Percentiles rank a stretch among this genome's conserved stretches.
Conservation (phyloP, 1,140 invertebrate genomes). For the Platorchestia sp. region DNA sequence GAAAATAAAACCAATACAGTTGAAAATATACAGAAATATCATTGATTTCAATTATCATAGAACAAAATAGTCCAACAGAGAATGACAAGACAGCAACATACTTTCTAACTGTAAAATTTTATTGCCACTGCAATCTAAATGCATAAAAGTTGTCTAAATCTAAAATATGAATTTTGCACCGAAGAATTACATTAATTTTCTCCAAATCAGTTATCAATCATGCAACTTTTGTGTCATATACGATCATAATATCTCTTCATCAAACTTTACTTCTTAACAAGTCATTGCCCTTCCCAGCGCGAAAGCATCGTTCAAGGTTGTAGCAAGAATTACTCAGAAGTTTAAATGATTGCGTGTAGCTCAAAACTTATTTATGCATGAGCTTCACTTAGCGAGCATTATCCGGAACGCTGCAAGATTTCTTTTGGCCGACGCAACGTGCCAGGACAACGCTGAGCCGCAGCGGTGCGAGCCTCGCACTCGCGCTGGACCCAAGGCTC, state of each 20-base stretch:
- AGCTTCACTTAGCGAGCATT: background rate
- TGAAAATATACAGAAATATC: background rate
- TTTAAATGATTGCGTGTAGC: background rate
- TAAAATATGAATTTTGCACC: background rate
- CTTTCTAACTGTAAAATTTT: too few species aligned
- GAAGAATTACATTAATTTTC: too few species aligned
- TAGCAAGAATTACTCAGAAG: background rate
- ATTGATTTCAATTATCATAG: background rate
- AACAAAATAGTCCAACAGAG: too few species aligned
- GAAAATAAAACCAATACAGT: background rate
- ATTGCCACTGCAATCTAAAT: background rate
- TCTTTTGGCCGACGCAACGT: background rate
- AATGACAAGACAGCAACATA: too few species aligned
- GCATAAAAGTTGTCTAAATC: background rate
- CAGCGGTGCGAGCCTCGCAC: background rate
- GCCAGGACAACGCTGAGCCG: background rate
- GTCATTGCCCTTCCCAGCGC: too few species aligned
- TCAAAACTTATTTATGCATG: background rate
- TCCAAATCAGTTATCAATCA: too few species aligned
- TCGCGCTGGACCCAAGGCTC: background rate
- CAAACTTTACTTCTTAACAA: background rate
- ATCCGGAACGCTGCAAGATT: background rate
- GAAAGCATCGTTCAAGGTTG: background rate
- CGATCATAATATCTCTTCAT: background rate
- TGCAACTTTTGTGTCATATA: too few species aligned